A percentile compares a stretch with the other conserved stretches of the same genome.
Conservation (phyloP, 2,888 invertebrate genomes). For the Melipona bicolor region DNA sequence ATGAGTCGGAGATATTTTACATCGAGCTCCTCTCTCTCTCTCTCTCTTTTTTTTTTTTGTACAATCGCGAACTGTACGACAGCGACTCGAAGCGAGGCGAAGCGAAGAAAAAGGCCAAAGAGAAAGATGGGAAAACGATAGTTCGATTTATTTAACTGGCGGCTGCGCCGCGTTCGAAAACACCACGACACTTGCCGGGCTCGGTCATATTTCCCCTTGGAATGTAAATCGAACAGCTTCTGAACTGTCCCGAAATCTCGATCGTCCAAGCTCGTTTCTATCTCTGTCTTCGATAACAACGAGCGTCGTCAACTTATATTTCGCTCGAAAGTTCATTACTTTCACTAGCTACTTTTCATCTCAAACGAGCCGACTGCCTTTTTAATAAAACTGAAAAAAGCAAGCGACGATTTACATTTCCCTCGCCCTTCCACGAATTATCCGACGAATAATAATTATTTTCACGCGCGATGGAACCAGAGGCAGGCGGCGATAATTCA, state of each 20-base stretch:
- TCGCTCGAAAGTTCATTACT: too few species aligned
- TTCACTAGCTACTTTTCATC: too few species aligned
- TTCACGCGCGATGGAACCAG: background rate
- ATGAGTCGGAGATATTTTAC: constrained; percentile 38
- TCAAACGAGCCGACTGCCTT: background rate
- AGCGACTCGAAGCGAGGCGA: background rate
- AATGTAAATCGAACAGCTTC: background rate
- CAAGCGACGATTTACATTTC: background rate
- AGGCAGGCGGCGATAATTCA: too few species aligned
- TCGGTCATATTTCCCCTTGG: background rate
- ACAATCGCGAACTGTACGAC: background rate
- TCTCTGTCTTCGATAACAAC: too few species aligned
- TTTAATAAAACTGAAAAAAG: background rate
- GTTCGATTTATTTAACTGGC: constrained; percentile 23
- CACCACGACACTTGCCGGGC: background rate
- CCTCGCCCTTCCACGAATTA: background rate
- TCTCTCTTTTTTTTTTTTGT: background rate
- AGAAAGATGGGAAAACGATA: constrained; percentile 1
- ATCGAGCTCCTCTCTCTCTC: background rate
- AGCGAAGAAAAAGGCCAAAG: background rate
- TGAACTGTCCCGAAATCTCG: too few species aligned
- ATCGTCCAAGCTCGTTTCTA: too few species aligned
- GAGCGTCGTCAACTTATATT: too few species aligned
- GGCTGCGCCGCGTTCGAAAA: background rate
- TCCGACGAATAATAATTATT: background rate